Base-by-base conservation (phyloP, 2,888 invertebrate genomes). In the Nesidiocoris tenuis region DNA sequence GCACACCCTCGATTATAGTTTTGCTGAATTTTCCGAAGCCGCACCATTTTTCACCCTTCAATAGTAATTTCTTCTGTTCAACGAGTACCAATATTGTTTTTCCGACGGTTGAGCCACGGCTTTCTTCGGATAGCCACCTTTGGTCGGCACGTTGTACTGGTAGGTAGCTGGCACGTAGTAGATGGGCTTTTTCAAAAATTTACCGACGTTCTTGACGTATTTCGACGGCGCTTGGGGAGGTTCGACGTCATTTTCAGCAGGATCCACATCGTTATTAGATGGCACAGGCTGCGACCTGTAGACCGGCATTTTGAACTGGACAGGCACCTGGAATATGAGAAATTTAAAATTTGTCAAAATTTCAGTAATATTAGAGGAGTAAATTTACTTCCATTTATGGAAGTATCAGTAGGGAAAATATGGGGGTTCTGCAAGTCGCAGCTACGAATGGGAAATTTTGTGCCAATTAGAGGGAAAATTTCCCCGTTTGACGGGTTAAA, bases 121-220 rank as follows among this genome's bases (percentile, higher is more conserved):
- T 61, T 79, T 79, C 70, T 79, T 79, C 55, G 79, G 79, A 68
- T 79, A 79, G 17, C 70, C 67, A 0, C 76, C 74, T 77, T 79
- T 78, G 2, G 79, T 77, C 16, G 77, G 75, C 1, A 68, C 19
- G 57, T 55, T 67, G 39, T 74, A 74, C 2, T 39, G 61, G 55
- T 72, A 74, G 23, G 65, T 61, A 61, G 76, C 77, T 1, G 66
- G 67, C 7, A 61, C 61, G 61, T 77, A 76, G 67, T 77, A 77
- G n/a, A 76, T 63, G 24, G 77, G 78, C 56, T 78, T 76, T 65
- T 61, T 78, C 22, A 55, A 22, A 24, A 59, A 67, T 12, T 74
- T 77, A 18, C 61, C 61, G 65, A 75, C 78, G 67, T 54, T 68
- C 54, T 78, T 76, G 17, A 54, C 70, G 55, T 65, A 23, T 59